A percentile compares a stretch with the other conserved stretches of the same genome.
phyloP scores from a whole-genome alignment of 2,888 invertebrate species.

The Gortyna flavago region DNA sequence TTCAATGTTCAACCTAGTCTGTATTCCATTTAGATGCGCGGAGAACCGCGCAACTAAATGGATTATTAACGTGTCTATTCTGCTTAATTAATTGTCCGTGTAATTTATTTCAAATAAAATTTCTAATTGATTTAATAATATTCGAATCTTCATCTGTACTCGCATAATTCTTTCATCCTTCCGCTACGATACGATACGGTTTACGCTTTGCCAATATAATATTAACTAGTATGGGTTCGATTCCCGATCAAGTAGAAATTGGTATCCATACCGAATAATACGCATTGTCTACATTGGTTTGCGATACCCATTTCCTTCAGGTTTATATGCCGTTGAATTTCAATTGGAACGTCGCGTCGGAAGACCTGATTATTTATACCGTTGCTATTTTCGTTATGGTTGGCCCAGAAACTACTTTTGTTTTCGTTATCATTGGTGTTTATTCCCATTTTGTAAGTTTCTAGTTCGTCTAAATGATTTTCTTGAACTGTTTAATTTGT shows the following conservation, averaged over 20 bases:
- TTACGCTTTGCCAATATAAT: background rate
- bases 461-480: constrained; percentile 39
- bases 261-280: no score
- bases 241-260: background rate
- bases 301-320: background rate
- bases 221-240: background rate
- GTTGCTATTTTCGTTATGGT: constrained; percentile 15
- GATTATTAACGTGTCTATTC: background rate
- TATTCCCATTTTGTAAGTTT: background rate
- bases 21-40: background rate
- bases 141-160: background rate
- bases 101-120: background rate
- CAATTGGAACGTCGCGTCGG: background rate
- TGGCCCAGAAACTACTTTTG: constrained; percentile 12
- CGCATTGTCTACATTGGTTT: background rate
- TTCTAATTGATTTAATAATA: background rate
- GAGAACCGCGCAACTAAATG: background rate
- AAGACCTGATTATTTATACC: constrained; percentile 7
- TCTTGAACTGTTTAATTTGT: background rate
- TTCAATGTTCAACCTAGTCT: constrained; percentile 47
- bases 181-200: background rate
- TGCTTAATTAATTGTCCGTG: background rate
- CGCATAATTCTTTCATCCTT: background rate
- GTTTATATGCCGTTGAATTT: background rate
- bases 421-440: background rate